Evolutionary conservation across 2,113 vertebrate species (phyloP), one percentile per base, ranked within the genome.

Genomic region (Syngnathus floridae): DNA sequence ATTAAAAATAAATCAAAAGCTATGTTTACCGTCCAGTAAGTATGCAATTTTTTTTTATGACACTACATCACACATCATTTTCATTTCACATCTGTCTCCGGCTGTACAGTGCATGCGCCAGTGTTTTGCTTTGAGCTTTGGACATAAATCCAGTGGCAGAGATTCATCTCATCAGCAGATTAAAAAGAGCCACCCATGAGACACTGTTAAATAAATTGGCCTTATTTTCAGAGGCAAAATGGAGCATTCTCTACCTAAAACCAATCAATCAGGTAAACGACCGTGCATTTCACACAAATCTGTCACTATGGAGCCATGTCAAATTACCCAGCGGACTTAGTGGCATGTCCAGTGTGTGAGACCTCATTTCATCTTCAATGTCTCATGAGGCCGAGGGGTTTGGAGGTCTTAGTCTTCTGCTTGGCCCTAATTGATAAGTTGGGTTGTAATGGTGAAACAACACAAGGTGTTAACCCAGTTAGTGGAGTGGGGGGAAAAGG

Each of bases 361-460:
- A 85, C 77, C 75, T 88, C 78, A 83, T 89, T 86, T 72, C 61
- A 74, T 79, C 78, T 74, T 58, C 37, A 64, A 71, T 84, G 71
- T 75, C 74, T 67, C 45, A 46, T 64, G 82, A 80, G 66, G 63
- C 26, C 19, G 63, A 26, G 59, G 67, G 73, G 61, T 35, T 43
- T 65, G 7, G n/a, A 72, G 75, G 75, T 82, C 75, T 82, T 48
- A 68, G 66, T 80, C 66, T 74, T 68, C 66, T 60, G 62, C 49
- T 80, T 58, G 62, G 69, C 66, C 69, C 86, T 89, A 90, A 91
- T 91, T 90, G 89, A 88, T 86, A 89, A 70, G 69, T 89, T 90
- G 82, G 81, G 72, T 71, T 57, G 82, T 83, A 84, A 88, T 75
- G 72, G 73, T 56, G 72, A 79, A 82, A 86, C 83, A 89, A 83